Evolutionary conservation across 2,888 invertebrate genomes (phyloP).

Genomic region (Xanthorhoe spadicearia): DNA sequence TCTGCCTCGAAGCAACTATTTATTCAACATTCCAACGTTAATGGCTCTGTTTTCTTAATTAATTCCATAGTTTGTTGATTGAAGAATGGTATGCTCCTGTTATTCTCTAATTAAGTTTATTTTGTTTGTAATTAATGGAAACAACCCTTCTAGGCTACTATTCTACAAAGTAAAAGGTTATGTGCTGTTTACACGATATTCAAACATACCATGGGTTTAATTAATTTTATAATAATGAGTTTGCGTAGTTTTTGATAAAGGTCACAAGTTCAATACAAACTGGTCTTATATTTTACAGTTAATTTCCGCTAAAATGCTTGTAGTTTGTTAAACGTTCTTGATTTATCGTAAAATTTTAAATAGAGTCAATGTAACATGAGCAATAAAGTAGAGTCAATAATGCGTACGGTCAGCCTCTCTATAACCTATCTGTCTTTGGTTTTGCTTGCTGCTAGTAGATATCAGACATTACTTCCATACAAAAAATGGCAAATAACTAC

Average conservation of each 20-base stretch:
- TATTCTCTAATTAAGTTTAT: constrained; percentile 29
- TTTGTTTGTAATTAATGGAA: constrained; percentile 29
- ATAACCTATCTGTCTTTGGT: too few species aligned
- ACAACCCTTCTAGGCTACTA: constrained; percentile 1
- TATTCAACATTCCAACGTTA: constrained; percentile 44
- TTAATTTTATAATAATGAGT: background rate
- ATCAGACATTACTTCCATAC: too few species aligned
- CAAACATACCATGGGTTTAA: background rate
- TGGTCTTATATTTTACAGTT: background rate
- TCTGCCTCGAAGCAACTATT: constrained; percentile 37
- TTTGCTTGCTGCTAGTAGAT: too few species aligned
- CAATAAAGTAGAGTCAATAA: too few species aligned
- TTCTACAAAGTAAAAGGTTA: constrained; percentile 8
- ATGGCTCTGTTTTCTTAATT: constrained; percentile 47
- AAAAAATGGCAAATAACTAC: too few species aligned
- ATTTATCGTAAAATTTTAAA: too few species aligned
- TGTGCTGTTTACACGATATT: constrained; percentile 11
- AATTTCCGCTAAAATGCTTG: too few species aligned
- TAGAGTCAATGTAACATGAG: too few species aligned
- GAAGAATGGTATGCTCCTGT: constrained; percentile 33
- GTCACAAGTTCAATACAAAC: background rate
- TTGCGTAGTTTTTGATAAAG: background rate
- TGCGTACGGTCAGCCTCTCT: too few species aligned
- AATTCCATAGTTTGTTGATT: constrained; percentile 46
- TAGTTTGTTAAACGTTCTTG: too few species aligned